Evolutionary conservation across 2,888 invertebrate genomes (phyloP).

Genomic region (Laspeyria flexula): DNA sequence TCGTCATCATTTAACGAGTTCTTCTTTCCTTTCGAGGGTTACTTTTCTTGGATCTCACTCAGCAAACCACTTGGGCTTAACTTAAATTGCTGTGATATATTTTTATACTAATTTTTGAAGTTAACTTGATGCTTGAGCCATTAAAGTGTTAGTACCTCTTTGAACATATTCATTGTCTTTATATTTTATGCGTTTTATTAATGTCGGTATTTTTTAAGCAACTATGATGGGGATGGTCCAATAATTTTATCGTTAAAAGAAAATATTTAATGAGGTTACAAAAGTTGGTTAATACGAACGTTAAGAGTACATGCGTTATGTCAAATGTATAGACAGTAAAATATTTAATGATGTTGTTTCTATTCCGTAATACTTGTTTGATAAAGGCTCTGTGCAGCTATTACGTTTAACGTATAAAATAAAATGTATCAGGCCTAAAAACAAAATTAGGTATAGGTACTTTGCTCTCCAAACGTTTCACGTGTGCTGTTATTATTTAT

Average conservation of each 20-base stretch:
- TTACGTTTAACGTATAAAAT: slow-evolving; percentile 17
- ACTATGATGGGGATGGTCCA: slow-evolving; percentile 67
- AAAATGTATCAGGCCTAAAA: slow-evolving; percentile 28
- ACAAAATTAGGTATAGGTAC: slow-evolving; percentile 23
- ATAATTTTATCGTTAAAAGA: slow-evolving; percentile 44
- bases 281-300: slow-evolving; percentile 15
- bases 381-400: slow-evolving; percentile 21
- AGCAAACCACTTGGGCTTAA: slow-evolving; percentile 67
- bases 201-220: slow-evolving; percentile 55
- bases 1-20: slow-evolving; percentile 47
- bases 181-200: slow-evolving; percentile 58
- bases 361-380: slow-evolving; percentile 16
- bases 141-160: slow-evolving; percentile 60
- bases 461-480: slow-evolving; percentile 23
- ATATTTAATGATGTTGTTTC: slow-evolving; percentile 21
- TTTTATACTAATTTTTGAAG: slow-evolving; percentile 76
- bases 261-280: slow-evolving; percentile 18
- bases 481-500: slow-evolving; percentile 19
- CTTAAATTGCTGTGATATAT: slow-evolving; percentile 84
- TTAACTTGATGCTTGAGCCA: slow-evolving; percentile 62
- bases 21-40: slow-evolving; percentile 49
- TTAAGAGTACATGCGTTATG: slow-evolving; percentile 24
- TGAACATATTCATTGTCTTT: slow-evolving; percentile 56
- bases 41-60: slow-evolving; percentile 49
- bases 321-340: slow-evolving; percentile 20